Percentiles rank a stretch among this genome's conserved stretches.
These are phyloP conservation scores for Tachysurus fulvidraco DNA, from an alignment of 2,113 vertebrate genomes.

Conservation along the genomic window DNA sequence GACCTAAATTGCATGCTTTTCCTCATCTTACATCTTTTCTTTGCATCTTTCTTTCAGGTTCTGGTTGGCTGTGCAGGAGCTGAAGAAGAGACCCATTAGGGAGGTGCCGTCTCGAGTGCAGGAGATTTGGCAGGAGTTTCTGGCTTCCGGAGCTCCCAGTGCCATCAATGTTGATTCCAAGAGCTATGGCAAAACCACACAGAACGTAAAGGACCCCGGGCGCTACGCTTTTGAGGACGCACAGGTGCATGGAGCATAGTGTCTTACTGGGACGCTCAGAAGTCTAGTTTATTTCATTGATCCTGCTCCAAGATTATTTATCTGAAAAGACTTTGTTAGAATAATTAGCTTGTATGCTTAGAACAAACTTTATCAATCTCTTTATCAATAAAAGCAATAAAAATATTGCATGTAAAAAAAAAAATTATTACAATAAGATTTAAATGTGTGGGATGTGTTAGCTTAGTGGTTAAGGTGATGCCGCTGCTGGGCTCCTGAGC, in stretches of 20 bases:
- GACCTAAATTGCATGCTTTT: too few species aligned
- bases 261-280: neutral
- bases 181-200: slow-evolving; percentile 95
- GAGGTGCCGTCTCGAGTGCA: slow-evolving; percentile 91
- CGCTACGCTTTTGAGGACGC: slow-evolving; percentile 94
- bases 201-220: slow-evolving; percentile 94
- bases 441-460: too few species aligned
- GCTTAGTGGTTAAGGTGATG: too few species aligned
- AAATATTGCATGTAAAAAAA: neutral
- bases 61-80: slow-evolving; percentile 94
- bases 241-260: slow-evolving; percentile 77
- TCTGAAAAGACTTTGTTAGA: neutral
- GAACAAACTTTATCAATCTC: neutral
- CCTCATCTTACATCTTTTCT: neutral
- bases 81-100: slow-evolving; percentile 91
- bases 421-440: neutral
- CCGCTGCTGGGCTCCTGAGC: too few species aligned
- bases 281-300: neutral
- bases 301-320: neutral
- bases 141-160: slow-evolving; percentile 92
- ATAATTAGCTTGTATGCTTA: neutral
- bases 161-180: slow-evolving; percentile 97
- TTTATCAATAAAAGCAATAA: neutral
- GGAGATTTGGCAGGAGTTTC: slow-evolving; percentile 97
- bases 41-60: slow-evolving; percentile 73